phyloP scores from a whole-genome alignment of 2,797 vertebrate genomes.

The Octomys mimax region DNA sequence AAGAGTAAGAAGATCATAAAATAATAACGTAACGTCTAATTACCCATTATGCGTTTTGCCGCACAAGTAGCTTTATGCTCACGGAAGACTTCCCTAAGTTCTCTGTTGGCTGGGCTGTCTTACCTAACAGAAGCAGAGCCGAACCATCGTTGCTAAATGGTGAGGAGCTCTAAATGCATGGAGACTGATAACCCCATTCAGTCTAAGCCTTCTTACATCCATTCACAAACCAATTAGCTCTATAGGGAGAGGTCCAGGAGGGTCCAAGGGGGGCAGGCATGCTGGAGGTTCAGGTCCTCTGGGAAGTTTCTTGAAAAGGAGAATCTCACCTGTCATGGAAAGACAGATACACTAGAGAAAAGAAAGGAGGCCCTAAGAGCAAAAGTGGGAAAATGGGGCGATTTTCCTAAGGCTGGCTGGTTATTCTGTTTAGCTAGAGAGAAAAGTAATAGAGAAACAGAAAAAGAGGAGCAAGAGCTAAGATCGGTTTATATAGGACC shows the following conservation, averaged over 20 bases:
- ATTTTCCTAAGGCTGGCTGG: neutral
- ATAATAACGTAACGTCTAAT: neutral
- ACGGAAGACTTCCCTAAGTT: neutral
- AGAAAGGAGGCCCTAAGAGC: neutral
- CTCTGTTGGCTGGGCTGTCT: neutral
- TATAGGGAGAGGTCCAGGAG: neutral
- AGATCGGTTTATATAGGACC: neutral
- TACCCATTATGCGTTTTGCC: neutral
- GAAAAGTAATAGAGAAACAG: neutral
- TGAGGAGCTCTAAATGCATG: neutral
- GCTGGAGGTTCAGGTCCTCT: neutral
- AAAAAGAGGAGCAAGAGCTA: neutral
- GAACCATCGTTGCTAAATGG: neutral
- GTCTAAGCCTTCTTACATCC: neutral
- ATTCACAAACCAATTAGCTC: neutral
- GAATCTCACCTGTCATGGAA: neutral
- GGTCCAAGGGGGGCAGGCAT: neutral
- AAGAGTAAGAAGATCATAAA: conserved; percentile 21
- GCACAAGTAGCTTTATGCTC: neutral
- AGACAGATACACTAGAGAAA: neutral
- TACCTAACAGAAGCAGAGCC: neutral
- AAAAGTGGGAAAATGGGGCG: neutral
- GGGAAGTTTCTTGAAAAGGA: neutral
- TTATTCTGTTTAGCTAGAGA: neutral
- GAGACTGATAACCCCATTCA: neutral